These are phyloP conservation scores for Pseudomyrmex gracilis DNA, from an alignment of 1,140 invertebrate genomes.

Conservation along the genomic window DNA sequence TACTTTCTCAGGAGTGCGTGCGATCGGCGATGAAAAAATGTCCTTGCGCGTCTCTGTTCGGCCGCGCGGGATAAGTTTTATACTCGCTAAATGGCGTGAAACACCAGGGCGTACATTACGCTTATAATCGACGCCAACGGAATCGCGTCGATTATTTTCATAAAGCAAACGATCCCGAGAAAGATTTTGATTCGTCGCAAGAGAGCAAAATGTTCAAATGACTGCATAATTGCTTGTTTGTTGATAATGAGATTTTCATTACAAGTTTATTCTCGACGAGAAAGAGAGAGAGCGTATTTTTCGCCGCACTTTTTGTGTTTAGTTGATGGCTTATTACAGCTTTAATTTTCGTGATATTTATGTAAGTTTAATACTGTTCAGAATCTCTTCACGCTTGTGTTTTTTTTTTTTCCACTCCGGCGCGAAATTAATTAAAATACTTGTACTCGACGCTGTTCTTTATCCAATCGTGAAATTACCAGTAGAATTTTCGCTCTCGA, in stretches of 20 bases:
- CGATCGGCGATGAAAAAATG: constrained; percentile 48
- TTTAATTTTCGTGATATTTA: constrained; percentile 29
- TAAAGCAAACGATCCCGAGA: neutral
- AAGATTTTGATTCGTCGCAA: neutral
- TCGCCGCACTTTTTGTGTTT: neutral
- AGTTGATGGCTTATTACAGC: constrained; percentile 16
- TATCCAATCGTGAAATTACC: neutral
- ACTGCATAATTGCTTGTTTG: neutral
- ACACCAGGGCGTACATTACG: neutral
- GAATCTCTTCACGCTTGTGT: neutral
- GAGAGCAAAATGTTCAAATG: neutral
- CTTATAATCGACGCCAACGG: neutral
- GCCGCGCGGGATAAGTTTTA: neutral
- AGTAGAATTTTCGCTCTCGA: constrained; percentile 7
- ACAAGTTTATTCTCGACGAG: neutral
- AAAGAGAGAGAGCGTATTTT: neutral
- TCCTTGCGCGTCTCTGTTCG: constrained; percentile 6
- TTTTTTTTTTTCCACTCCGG: neutral
- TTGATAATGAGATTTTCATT: constrained; percentile 28
- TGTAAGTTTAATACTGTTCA: neutral
- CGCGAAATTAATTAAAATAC: constrained; percentile 20
- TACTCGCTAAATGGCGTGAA: neutral
- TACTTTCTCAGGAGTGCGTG: constrained; percentile 60
- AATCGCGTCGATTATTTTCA: neutral
- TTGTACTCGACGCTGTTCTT: constrained; percentile 3